These are phyloP conservation scores for Panonychus citri DNA, from an alignment of 1,140 invertebrate species.

Conservation along the genomic window DNA sequence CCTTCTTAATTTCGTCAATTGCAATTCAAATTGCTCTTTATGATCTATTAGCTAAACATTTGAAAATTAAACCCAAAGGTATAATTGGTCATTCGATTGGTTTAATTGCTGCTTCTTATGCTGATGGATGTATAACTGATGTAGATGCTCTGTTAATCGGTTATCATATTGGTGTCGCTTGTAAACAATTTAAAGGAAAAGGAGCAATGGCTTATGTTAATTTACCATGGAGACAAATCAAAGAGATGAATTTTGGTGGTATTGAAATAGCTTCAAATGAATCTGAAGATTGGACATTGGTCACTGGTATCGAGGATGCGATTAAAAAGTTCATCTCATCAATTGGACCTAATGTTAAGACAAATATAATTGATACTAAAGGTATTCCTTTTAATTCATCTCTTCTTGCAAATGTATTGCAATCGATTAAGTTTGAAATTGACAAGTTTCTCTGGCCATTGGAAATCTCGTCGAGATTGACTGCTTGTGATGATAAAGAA, in stretches of 20 bases:
- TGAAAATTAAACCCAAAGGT: slow-evolving; percentile 28
- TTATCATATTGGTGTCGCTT: slow-evolving; percentile 65
- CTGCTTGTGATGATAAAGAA: too few species aligned
- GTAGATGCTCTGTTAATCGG: slow-evolving; percentile 69
- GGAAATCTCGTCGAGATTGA: too few species aligned
- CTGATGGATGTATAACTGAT: slow-evolving; percentile 69
- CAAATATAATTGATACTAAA: too few species aligned
- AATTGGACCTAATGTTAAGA: too few species aligned
- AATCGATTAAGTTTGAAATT: too few species aligned
- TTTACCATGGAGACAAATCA: slow-evolving; percentile 76
- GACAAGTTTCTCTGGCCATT: too few species aligned
- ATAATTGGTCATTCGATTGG: slow-evolving; percentile 37
- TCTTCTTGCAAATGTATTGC: too few species aligned
- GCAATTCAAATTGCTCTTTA: slow-evolving; percentile 28
- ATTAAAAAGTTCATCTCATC: slow-evolving; percentile 53
- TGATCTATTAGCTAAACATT: slow-evolving; percentile 21
- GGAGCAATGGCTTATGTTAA: slow-evolving; percentile 47
- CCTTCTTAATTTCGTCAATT: slow-evolving; percentile 66
- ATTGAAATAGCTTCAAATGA: slow-evolving; percentile 78
- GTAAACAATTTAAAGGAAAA: slow-evolving; percentile 24
- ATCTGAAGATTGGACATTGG: slow-evolving; percentile 64
- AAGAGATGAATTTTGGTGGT: slow-evolving; percentile 50
- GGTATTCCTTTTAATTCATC: slow-evolving; percentile 80
- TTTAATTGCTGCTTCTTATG: slow-evolving; percentile 81
- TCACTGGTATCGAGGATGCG: slow-evolving; percentile 53